phyloP scores from a whole-genome alignment of 2,888 invertebrate species.

The Muschampia plurimacula region DNA sequence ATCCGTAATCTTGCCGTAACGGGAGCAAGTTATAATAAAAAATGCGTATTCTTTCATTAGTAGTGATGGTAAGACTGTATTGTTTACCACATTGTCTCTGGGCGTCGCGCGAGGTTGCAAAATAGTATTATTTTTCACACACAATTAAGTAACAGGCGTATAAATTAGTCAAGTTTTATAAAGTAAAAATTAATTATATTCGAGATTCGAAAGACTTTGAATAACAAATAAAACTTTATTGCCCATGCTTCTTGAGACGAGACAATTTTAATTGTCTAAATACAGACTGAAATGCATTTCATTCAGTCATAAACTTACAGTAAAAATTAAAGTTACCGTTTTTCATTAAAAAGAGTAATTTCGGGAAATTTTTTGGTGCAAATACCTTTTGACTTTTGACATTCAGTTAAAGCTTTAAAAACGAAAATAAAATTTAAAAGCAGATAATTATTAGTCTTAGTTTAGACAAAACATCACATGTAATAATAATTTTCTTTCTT shows the following conservation, averaged over 20 bases:
- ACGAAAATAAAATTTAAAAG: too few relatives aligned
- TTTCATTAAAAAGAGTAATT: too few relatives aligned
- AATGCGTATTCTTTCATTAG: slow-evolving; percentile 22
- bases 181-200: slow-evolving; percentile 3
- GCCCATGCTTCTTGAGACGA: not conserved
- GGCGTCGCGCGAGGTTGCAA: not conserved
- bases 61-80: not conserved
- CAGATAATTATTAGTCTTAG: too few relatives aligned
- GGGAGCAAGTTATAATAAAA: slow-evolving; percentile 18
- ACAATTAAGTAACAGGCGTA: slow-evolving; percentile 19
- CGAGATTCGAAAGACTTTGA: not conserved
- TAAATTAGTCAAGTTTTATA: slow-evolving; percentile 17
- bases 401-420: too few relatives aligned
- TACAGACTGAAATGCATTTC: not conserved
- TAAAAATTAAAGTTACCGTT: too few relatives aligned
- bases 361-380: too few relatives aligned
- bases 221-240: not conserved
- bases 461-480: too few relatives aligned
- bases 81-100: slow-evolving; percentile 21
- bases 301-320: too few relatives aligned
- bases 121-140: slow-evolving; percentile 30
- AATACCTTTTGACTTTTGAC: too few relatives aligned
- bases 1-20: slow-evolving; percentile 20
- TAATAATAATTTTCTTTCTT: too few relatives aligned
- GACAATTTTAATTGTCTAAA: not conserved